Evolutionary conservation across 2,113 vertebrate species (phyloP).

Genomic region (Aspidoscelis tigris): DNA sequence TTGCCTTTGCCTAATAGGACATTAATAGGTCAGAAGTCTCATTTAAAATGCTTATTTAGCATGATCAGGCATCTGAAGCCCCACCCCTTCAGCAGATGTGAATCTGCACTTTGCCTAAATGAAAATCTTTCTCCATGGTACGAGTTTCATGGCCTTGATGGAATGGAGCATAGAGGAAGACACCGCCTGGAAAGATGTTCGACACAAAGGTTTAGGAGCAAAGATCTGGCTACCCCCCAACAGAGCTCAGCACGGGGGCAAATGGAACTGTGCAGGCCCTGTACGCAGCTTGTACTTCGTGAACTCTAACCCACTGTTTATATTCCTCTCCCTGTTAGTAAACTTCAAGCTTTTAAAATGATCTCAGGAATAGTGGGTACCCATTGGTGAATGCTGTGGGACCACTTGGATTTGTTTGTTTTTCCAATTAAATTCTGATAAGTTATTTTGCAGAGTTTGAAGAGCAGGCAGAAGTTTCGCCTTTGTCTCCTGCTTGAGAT

Average conservation of each 20-base stretch:
- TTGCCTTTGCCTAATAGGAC: background rate
- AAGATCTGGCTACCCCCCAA: background rate
- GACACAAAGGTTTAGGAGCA: background rate
- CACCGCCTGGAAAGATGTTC: background rate
- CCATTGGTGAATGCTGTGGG: no score
- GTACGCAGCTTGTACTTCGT: background rate
- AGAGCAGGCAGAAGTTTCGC: no score
- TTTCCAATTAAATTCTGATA: no score
- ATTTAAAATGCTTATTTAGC: background rate
- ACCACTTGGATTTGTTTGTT: no score
- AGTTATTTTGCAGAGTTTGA: no score
- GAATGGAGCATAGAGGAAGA: constrained; percentile 11
- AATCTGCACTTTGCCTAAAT: background rate
- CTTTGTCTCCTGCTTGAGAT: no score
- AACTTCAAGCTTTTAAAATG: no score
- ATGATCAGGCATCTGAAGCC: no score
- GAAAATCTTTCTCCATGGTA: background rate
- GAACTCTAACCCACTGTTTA: no score
- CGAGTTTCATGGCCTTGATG: accelerated
- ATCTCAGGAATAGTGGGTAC: no score
- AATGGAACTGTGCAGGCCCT: background rate
- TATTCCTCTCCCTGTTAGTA: no score
- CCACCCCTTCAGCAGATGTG: background rate
- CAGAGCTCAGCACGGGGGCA: background rate
- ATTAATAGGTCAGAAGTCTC: background rate